Base-by-base conservation (phyloP, 2,797 vertebrate species). In the Erethizon dorsatum region DNA sequence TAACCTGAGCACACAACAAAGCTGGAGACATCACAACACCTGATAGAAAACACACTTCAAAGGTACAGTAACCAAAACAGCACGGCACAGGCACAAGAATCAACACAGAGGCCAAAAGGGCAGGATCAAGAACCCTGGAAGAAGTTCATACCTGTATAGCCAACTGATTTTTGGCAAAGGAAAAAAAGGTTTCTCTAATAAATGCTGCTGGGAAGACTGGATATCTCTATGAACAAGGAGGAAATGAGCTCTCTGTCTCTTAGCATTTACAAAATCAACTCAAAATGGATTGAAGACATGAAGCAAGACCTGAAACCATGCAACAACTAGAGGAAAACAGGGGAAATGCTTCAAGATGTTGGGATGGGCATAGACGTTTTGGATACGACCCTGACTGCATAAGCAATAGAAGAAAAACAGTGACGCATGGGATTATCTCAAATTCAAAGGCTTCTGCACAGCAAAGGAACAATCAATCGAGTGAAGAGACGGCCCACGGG, bases 401-500 rank as follows among this genome's bases (percentile, higher is more conserved):
- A n/a, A 61, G n/a, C n/a, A 52, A 24, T 3, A 59, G 47, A 59
- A 26, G 22, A 22, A 37, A 41, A 4, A 56, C 0, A n/a, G 4
- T 24, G n/a, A 20, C 2, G 15, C 2, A 5, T 24, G 41, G 45
- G 14, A 10, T 37, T 56, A 8, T 2, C 33, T 33, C 59, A 50
- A 3, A 26, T 9, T 54, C 22, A 14, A n/a, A 61, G 52, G 65
- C 54, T 28, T n/a, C 79, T 31, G 41, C 8, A 6, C 15, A 20
- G 56, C 78, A 57, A 57, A 7, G 15, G 17, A 13, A 12, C 6
- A 31, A 20, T 4, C 26, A 33, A 52, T 5, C 4, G 26, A 56
- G 18, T 1, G 17, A 45, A 54, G 37, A 26, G 61, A 4, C 2
- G 18, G 31, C 26, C 4, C 0, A 0, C 8, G 31, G n/a, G 18